Percentiles rank a stretch among this genome's conserved stretches.
Conservation (phyloP, 2,888 invertebrate species). For the Acleris emargana region DNA sequence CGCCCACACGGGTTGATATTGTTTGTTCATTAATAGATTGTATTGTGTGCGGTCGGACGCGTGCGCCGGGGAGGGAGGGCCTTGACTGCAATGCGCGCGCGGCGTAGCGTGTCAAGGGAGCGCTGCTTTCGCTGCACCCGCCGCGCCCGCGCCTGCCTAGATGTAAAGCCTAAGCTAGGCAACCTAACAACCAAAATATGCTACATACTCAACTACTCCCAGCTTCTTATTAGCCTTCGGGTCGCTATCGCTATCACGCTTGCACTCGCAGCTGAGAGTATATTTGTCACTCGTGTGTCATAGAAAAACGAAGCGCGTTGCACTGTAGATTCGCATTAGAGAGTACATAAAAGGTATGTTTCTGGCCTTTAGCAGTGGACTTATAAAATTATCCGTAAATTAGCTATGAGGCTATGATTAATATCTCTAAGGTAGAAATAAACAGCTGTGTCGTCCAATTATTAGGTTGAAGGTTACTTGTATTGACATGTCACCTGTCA, state of each 20-base stretch:
- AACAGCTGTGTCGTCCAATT: too few species aligned
- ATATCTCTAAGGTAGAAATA: too few species aligned
- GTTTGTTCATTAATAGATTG: conserved; percentile 57
- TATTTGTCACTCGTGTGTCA: too few species aligned
- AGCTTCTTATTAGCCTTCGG: too few species aligned
- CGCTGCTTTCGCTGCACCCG: conserved; percentile 76
- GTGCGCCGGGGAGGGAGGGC: conserved; percentile 58
- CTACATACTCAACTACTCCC: conserved; percentile 32
- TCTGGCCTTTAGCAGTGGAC: too few species aligned
- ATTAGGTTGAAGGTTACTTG: too few species aligned
- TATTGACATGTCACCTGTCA: too few species aligned
- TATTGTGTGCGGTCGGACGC: conserved; percentile 53
- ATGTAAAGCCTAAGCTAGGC: conserved; percentile 49
- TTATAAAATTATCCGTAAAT: too few species aligned
- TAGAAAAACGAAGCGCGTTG: too few species aligned
- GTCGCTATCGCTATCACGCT: too few species aligned
- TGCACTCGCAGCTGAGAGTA: too few species aligned
- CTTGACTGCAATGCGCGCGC: conserved; percentile 83
- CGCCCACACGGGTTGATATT: conserved; percentile 45
- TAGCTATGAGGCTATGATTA: too few species aligned
- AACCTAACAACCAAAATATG: conserved; percentile 48
- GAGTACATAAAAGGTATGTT: background rate
- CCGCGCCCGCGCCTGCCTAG: conserved; percentile 61
- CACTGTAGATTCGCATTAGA: background rate
- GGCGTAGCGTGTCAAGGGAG: conserved; percentile 83